Conservation (phyloP, 2,888 invertebrate species). For the Hemithea aestivaria region DNA sequence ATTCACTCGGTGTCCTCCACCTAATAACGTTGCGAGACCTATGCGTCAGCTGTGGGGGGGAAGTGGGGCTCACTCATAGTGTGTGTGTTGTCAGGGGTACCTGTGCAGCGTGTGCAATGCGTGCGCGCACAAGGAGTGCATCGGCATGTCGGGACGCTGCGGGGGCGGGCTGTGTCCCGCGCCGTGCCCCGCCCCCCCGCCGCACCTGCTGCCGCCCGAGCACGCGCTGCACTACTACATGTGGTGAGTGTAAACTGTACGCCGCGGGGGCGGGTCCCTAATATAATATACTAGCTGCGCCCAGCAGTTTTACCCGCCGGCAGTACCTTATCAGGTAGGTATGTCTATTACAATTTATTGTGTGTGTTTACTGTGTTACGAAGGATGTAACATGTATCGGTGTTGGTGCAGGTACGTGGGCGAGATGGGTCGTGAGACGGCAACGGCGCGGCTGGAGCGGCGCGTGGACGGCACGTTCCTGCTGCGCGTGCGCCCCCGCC, state of each 20-base stretch:
- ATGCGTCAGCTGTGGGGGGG: no score
- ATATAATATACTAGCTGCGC: no score
- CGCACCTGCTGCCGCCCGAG: conserved; percentile 73
- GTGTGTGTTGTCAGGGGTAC: no score
- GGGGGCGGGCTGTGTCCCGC: conserved; percentile 81
- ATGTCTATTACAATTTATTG: no score
- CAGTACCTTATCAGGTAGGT: no score
- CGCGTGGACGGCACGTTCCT: conserved; percentile 93
- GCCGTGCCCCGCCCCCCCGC: conserved; percentile 79
- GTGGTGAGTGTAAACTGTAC: conserved; percentile 71
- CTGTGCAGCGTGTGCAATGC: conserved; percentile 89
- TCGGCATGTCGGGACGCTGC: conserved; percentile 87
- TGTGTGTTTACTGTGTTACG: no score
- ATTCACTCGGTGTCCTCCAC: no score
- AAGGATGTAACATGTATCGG: no score
- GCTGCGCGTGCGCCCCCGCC: conserved; percentile 87
- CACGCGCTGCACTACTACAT: conserved; percentile 75
- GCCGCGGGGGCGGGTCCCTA: no score
- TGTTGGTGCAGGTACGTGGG: conserved; percentile 85
- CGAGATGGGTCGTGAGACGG: conserved; percentile 90
- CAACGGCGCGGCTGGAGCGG: conserved; percentile 85
- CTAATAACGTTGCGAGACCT: no score
- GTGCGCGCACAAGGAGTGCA: conserved; percentile 93
- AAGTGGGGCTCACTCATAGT: no score
- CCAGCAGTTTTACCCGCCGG: no score